These are phyloP conservation scores for Dendrocincla tyrannina DNA, from an alignment of 2,797 vertebrate species.

Conservation along the genomic window DNA sequence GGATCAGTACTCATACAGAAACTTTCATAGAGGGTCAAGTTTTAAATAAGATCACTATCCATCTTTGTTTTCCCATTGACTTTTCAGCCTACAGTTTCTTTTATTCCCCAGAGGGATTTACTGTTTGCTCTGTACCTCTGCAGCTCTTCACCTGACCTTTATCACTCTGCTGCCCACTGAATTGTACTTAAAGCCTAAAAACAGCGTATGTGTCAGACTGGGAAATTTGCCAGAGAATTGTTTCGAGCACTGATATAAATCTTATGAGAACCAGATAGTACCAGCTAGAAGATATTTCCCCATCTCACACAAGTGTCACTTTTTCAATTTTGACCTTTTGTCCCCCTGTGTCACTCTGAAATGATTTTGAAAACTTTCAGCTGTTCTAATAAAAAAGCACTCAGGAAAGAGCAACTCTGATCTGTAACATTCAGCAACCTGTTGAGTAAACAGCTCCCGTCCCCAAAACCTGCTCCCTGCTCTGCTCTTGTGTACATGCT, in stretches of 20 bases:
- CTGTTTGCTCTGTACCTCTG: background rate
- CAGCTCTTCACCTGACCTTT: background rate
- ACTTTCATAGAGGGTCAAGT: conserved; percentile 15
- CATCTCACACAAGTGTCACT: background rate
- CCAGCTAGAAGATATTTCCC: background rate
- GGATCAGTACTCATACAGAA: conserved; percentile 58
- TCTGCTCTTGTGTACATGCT: background rate
- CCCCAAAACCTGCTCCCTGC: background rate
- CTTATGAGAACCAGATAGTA: background rate
- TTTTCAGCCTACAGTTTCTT: background rate
- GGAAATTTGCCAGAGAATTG: conserved; percentile 1
- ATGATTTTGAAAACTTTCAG: background rate
- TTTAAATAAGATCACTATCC: conserved; percentile 23
- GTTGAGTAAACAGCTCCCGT: background rate
- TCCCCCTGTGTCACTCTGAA: background rate
- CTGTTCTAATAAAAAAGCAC: background rate
- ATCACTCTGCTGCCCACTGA: conserved; percentile 22
- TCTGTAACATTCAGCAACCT: background rate
- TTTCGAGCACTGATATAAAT: background rate
- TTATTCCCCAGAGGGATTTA: conserved; percentile 6
- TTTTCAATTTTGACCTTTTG: background rate
- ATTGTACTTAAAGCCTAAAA: background rate
- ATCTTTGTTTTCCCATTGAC: conserved; percentile 22
- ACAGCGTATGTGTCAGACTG: background rate
- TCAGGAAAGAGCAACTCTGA: background rate